A percentile compares a stretch with the other conserved stretches of the same genome.
Conservation (phyloP, 2,113 vertebrate genomes). For the Dicrurus megarhynchus region DNA sequence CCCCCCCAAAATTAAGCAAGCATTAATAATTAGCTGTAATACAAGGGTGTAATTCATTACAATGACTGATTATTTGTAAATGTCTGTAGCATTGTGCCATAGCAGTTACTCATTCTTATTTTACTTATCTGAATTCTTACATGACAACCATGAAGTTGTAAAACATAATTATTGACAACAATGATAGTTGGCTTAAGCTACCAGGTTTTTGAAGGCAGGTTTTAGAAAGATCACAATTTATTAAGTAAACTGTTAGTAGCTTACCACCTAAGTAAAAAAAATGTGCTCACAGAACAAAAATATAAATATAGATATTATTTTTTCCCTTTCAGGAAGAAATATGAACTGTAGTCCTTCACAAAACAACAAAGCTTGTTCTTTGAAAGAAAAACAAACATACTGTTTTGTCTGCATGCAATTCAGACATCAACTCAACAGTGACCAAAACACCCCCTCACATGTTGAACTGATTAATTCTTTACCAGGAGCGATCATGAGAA, state of each 20-base stretch:
- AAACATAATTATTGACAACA: conserved; percentile 29
- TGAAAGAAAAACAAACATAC: conserved; percentile 13
- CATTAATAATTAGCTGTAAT: conserved; percentile 34
- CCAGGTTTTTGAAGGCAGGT: not conserved
- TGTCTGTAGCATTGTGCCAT: not conserved
- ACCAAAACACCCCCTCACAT: not conserved
- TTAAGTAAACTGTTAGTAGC: not conserved
- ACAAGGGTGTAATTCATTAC: conserved; percentile 27
- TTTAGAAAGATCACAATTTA: not conserved
- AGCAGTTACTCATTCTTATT: conserved; percentile 41
- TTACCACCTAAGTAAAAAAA: not conserved
- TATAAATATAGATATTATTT: not conserved
- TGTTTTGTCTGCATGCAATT: not conserved
- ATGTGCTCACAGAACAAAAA: not conserved
- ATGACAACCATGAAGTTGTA: conserved; percentile 15
- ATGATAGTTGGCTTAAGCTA: not conserved
- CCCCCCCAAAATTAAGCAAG: conserved; percentile 4
- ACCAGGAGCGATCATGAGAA: not conserved
- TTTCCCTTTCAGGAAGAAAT: not conserved
- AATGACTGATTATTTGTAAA: conserved; percentile 42
- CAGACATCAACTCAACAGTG: not conserved
- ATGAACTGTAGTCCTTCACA: not conserved
- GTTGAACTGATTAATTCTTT: conserved; percentile 45
- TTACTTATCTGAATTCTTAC: conserved; percentile 41
- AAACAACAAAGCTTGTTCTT: conserved; percentile 10